Conservation (phyloP, 2,797 vertebrate species). For the Huso huso region DNA sequence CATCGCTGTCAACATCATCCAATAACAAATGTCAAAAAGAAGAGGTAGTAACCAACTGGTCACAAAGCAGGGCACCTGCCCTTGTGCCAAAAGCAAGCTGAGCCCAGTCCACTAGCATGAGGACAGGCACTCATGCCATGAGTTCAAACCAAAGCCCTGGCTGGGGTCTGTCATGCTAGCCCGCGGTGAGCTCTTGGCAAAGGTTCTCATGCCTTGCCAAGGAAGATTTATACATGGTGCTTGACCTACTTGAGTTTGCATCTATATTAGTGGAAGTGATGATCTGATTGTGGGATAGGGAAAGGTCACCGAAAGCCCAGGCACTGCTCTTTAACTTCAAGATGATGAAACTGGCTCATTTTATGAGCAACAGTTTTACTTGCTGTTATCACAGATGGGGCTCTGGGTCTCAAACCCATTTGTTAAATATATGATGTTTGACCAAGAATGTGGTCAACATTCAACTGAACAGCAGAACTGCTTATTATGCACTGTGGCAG, state of each 20-base stretch:
- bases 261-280: conserved; percentile 85
- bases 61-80: conserved; percentile 74
- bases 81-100: conserved; percentile 72
- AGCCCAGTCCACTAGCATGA: conserved; percentile 61
- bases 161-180: conserved; percentile 69
- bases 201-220: conserved; percentile 65
- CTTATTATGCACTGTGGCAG: too few relatives aligned
- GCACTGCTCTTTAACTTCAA: conserved; percentile 81
- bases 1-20: conserved; percentile 45
- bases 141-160: conserved; percentile 59
- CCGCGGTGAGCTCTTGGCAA: conserved; percentile 76
- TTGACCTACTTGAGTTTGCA: conserved; percentile 95
- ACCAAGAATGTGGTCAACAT: conserved; percentile 1
- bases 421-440: conserved; percentile 43
- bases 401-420: conserved; percentile 46
- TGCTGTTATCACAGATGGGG: conserved; percentile 88
- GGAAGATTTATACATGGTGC: conserved; percentile 89
- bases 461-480: not conserved
- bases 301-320: conserved; percentile 89
- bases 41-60: conserved; percentile 71
- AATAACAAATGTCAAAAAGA: conserved; percentile 53
- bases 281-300: conserved; percentile 79
- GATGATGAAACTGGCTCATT: conserved; percentile 96
- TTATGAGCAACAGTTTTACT: conserved; percentile 97
- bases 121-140: conserved; percentile 60